Evolutionary conservation across 1,140 invertebrate genomes (phyloP).

Genomic region (Anastrepha ludens): DNA sequence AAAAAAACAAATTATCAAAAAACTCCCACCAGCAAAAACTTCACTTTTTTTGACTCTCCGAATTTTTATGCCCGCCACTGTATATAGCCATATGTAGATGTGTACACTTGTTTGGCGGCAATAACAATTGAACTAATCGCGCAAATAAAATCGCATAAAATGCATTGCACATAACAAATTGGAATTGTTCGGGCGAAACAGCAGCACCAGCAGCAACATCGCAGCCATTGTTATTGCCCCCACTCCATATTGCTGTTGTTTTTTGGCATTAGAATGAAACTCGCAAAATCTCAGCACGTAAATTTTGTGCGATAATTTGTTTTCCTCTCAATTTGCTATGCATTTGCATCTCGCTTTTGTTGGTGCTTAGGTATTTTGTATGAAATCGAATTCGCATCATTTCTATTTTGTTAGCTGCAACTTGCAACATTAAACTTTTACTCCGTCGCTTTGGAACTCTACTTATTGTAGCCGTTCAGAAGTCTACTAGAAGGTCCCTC

Average conservation of each 20-base stretch:
- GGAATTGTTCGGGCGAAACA: constrained; percentile 18
- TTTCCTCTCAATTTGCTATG: neutral
- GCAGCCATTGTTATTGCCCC: neutral
- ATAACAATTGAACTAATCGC: constrained; percentile 48
- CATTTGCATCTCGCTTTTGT: neutral
- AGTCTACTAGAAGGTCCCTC: neutral
- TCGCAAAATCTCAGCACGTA: constrained; percentile 3
- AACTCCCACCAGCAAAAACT: too few species aligned
- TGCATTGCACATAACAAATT: constrained; percentile 21
- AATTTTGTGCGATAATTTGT: constrained; percentile 16
- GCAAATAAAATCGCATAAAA: constrained; percentile 48
- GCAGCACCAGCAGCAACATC: constrained; percentile 1
- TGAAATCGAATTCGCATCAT: neutral
- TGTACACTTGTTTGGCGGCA: neutral
- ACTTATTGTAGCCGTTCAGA: constrained; percentile 20
- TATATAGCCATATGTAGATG: neutral
- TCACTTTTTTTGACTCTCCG: too few species aligned
- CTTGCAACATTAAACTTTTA: constrained; percentile 1
- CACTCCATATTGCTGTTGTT: neutral
- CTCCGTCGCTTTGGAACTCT: neutral
- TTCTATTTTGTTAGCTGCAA: neutral
- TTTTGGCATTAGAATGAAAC: neutral
- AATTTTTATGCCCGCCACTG: too few species aligned
- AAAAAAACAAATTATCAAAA: too few species aligned
- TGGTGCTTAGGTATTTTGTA: too few species aligned